Percentiles rank a stretch among this genome's conserved stretches.
These are phyloP conservation scores for Hemibagrus guttatus DNA, from an alignment of 2,797 vertebrate genomes.

Conservation along the genomic window DNA sequence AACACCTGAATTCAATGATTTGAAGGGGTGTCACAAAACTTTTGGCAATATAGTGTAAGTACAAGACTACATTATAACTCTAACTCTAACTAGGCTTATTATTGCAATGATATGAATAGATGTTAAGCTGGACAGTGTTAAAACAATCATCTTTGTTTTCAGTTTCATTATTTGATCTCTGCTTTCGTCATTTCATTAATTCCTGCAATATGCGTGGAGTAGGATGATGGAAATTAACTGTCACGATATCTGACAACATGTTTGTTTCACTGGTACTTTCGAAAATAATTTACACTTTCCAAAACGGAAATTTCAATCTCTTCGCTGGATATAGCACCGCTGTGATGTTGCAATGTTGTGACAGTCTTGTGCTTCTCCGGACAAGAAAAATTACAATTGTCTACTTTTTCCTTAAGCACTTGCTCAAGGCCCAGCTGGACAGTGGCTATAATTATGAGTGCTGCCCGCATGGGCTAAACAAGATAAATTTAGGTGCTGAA, in stretches of 20 bases:
- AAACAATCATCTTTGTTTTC: background rate
- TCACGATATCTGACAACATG: background rate
- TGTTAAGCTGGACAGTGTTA: background rate
- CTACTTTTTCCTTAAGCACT: background rate
- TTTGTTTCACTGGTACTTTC: background rate
- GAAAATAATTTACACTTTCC: background rate
- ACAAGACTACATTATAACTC: background rate
- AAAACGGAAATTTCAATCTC: background rate
- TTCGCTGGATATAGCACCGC: background rate
- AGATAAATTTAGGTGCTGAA: slow-evolving; percentile 29
- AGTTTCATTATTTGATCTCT: background rate
- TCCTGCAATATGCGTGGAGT: too few species aligned
- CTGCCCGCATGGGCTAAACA: slow-evolving; percentile 24
- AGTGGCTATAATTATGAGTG: slow-evolving; percentile 9
- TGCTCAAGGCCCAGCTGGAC: slow-evolving; percentile 21
- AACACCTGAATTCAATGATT: too few species aligned
- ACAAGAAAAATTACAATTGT: slow-evolving; percentile 1
- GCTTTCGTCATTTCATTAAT: background rate
- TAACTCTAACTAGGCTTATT: too few species aligned
- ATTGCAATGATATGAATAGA: background rate
- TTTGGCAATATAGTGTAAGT: background rate
- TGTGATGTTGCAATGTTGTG: slow-evolving; percentile 5
- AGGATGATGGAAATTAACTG: background rate
- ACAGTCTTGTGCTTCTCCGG: background rate
- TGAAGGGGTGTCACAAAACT: too few species aligned